These are phyloP conservation scores for Leptodactylus fallax DNA, from an alignment of 2,797 vertebrate genomes.

Conservation along the genomic window DNA sequence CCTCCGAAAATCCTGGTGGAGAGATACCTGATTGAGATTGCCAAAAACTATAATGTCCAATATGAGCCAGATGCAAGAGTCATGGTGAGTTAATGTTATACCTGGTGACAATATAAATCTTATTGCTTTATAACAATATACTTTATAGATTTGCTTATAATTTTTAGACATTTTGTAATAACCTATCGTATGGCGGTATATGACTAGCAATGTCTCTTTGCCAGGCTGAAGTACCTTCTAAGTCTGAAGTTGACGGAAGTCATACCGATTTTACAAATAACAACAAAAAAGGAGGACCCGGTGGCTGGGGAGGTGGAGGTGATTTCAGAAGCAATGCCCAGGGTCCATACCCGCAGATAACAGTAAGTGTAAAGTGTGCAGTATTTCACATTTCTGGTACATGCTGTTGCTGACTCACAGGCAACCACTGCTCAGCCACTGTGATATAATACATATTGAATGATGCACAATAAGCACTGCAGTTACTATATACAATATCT, in stretches of 20 bases:
- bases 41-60: constrained; percentile 97
- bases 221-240: constrained; percentile 89
- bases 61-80: constrained; percentile 96
- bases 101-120: background rate
- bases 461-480: no score
- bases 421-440: background rate
- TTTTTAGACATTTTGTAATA: background rate
- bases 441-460: background rate
- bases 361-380: constrained; percentile 1
- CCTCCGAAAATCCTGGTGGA: constrained; percentile 98
- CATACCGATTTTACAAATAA: constrained; percentile 83
- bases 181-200: background rate
- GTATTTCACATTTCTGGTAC: background rate
- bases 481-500: background rate
- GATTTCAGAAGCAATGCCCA: constrained; percentile 72
- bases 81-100: constrained; percentile 80
- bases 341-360: constrained; percentile 70
- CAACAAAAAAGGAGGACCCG: constrained; percentile 83
- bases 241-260: constrained; percentile 89
- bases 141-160: background rate
- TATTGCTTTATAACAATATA: background rate
- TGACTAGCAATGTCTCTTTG: background rate
- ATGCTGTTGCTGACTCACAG: background rate
- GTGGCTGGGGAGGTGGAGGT: constrained; percentile 77
- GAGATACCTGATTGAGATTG: constrained; percentile 97